Percentiles rank a stretch among this genome's conserved stretches.
Conservation (phyloP, 2,113 vertebrate species). For the Nerophis ophidion region DNA sequence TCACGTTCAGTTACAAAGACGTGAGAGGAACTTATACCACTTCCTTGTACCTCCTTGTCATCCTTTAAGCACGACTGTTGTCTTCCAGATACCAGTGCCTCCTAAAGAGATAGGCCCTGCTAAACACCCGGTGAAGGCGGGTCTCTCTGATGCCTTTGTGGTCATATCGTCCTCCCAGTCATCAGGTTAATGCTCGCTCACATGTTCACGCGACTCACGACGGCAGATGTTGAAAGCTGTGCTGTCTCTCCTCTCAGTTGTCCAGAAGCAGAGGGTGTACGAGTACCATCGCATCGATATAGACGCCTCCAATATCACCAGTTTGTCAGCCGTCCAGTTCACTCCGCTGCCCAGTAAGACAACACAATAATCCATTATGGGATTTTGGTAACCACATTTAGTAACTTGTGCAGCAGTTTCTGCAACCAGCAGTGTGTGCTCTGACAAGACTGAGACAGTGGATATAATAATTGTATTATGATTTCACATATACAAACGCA, state of each 20-base stretch:
- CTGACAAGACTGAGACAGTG: too few species aligned
- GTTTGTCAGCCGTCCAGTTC: conserved; percentile 82
- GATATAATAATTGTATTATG: background rate
- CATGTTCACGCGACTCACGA: background rate
- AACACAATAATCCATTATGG: too few species aligned
- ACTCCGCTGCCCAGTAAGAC: conserved; percentile 85
- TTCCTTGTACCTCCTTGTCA: background rate
- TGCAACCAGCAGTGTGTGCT: too few species aligned
- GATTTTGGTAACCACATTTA: too few species aligned
- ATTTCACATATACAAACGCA: background rate
- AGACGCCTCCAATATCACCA: conserved; percentile 77
- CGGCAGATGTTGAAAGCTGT: background rate
- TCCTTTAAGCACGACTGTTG: too few species aligned
- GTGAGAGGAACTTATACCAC: conserved; percentile 61
- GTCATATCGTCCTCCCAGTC: conserved; percentile 69
- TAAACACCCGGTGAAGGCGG: conserved; percentile 86
- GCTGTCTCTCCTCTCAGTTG: conserved; percentile 62
- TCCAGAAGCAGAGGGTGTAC: conserved; percentile 75
- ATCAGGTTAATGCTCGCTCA: conserved; percentile 69
- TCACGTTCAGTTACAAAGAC: conserved; percentile 87
- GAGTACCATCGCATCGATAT: conserved; percentile 90
- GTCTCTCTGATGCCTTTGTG: conserved; percentile 93
- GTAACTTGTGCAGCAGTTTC: too few species aligned
- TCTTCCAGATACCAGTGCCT: conserved; percentile 79
- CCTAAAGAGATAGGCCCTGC: conserved; percentile 76